A percentile compares a stretch with the other conserved stretches of the same genome.
phyloP scores from a whole-genome alignment of 2,888 invertebrate species.

The Tolmerus cingulatus region DNA sequence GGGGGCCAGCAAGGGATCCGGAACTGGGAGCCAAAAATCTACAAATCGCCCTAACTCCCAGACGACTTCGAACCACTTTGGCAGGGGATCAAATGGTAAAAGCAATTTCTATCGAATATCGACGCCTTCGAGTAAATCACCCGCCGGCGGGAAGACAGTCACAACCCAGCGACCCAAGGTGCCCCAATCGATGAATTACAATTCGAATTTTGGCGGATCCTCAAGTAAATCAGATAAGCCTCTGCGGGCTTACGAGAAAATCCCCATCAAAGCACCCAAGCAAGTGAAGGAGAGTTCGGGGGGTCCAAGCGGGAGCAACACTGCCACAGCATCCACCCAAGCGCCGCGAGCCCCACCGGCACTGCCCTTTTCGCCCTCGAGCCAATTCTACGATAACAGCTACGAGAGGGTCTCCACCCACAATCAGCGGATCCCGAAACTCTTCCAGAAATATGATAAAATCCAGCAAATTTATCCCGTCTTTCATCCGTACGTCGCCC shows the following conservation, averaged over 20 bases:
- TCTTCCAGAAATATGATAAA: conserved; percentile 78
- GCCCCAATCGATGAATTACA: conserved; percentile 43
- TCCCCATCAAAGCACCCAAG: conserved; percentile 60
- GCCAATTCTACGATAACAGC: conserved; percentile 41
- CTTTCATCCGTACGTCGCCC: conserved; percentile 65
- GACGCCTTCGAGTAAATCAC: conserved; percentile 49
- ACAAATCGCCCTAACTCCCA: conserved; percentile 32
- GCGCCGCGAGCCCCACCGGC: conserved; percentile 22
- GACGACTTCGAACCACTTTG: conserved; percentile 20
- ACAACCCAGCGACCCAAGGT: conserved; percentile 44
- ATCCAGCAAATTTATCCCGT: conserved; percentile 81
- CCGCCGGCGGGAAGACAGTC: conserved; percentile 26
- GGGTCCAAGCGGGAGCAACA: not conserved
- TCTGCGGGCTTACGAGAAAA: conserved; percentile 53
- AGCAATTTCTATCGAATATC: conserved; percentile 61
- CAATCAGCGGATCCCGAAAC: conserved; percentile 70
- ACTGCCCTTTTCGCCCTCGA: not conserved
- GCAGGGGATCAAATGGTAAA: conserved; percentile 51
- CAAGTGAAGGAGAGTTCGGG: conserved; percentile 60
- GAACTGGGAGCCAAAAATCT: conserved; percentile 50
- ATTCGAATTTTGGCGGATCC: conserved; percentile 29
- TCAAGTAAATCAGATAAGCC: conserved; percentile 36
- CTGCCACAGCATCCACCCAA: conserved; percentile 35
- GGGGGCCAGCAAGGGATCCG: conserved; percentile 52
- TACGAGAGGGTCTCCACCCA: conserved; percentile 28